Evolutionary conservation across 2,113 vertebrate species (phyloP).

Genomic region (Neogobius melanostomus): DNA sequence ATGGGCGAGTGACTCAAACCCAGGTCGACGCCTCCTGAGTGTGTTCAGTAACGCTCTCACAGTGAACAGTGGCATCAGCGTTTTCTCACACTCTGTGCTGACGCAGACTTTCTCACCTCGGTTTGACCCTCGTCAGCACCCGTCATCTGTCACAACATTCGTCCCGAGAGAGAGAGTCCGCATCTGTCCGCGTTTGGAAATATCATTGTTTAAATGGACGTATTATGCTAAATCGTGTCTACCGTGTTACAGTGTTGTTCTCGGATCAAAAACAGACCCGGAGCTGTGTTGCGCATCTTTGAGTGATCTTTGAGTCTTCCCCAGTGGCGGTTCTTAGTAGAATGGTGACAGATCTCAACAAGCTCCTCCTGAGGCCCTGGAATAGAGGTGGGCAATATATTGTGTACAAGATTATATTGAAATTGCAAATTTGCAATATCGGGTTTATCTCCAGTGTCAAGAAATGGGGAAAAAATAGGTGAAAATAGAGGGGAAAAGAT

Average conservation of each 20-base stretch:
- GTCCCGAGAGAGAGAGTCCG: neutral
- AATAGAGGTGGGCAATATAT: no score
- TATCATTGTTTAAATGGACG: no score
- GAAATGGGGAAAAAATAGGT: no score
- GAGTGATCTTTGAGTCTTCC: conserved; percentile 56
- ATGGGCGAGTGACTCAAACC: neutral
- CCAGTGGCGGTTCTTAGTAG: conserved; percentile 39
- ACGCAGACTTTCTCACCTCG: conserved; percentile 13
- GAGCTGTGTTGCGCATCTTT: conserved; percentile 32
- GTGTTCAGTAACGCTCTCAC: neutral
- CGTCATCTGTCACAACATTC: neutral
- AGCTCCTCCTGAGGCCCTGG: no score
- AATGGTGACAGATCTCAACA: conserved; percentile 3
- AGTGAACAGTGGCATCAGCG: neutral
- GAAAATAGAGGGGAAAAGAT: no score
- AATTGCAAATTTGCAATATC: no score
- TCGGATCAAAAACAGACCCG: no score
- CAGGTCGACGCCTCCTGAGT: no score
- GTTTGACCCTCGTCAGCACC: conserved; percentile 14
- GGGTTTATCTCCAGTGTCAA: no score
- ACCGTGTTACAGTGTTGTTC: no score
- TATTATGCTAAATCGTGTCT: no score
- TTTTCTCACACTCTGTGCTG: neutral
- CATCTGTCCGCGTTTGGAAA: neutral
- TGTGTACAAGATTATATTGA: no score